Evolutionary conservation across 1,140 invertebrate species (phyloP), one percentile per base, ranked within the genome.

Genomic region (Cepaea nemoralis): DNA sequence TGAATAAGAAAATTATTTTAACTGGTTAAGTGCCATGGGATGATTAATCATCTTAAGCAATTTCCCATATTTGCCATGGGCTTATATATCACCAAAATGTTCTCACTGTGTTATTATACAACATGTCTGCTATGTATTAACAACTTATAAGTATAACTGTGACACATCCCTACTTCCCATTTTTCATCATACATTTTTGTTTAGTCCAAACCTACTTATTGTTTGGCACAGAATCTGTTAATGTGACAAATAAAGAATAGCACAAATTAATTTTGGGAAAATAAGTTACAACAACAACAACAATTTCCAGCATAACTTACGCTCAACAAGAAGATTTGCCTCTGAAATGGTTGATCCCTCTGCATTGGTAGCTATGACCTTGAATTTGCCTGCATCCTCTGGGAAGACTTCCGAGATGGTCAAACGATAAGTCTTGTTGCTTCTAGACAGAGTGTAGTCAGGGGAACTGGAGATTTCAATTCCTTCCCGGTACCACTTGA

Each of bases 321-420:
- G 85, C 84, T 89, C 85, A 6, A 92, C 90, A 35, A 82, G 77
- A 10, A 92, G 82, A 35, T 82, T 83, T 42, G 88, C 85, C 27
- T 88, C 85, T 39, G 88, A 87, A 19, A 85, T 86, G 39, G 95
- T 96, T 85, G 95, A 94, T 87, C 98, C 98, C 69, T 96, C 95
- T 37, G 95, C 94, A 90, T 97, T 98, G 74, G 95, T 95, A 31
- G 98, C 96, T 83, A 96, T 93, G 92, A 97, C 99, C 82, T 96
- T 94, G 90, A 99, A 99, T 89, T 97, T 95, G 45, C 98, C 98
- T 88, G 94, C 94, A 92, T 99, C 98, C 86, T 94, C 93, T 19
- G 97, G 97, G 94, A 98, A 99, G 87, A 98, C 97, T 91, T 99
- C 97, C 24, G 96, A 95, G 83, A 99, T 98, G 84, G 95, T 94